phyloP scores from a whole-genome alignment of 92 coral and sea anemone genomes.

The Micromussa lordhowensis region DNA sequence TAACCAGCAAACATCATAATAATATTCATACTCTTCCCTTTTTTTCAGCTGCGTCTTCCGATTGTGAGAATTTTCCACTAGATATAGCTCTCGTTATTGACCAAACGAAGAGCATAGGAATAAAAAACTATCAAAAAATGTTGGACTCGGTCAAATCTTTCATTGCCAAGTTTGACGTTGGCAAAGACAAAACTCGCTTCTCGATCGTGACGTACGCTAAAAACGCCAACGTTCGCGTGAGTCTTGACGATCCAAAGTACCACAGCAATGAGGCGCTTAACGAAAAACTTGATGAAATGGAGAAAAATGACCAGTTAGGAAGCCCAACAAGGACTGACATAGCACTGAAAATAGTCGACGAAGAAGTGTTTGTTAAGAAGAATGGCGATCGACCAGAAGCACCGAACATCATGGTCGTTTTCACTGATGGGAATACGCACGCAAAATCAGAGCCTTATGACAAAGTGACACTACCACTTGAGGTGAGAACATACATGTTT shows the following conservation, averaged over 20 bases:
- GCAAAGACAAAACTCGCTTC: conserved; percentile 13
- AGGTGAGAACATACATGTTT: background rate
- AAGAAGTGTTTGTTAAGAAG: conserved; percentile 1
- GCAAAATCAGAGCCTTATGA: background rate
- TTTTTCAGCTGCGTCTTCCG: background rate
- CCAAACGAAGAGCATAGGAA: conserved; percentile 31
- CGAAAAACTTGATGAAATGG: background rate
- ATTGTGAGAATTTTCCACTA: conserved; percentile 18
- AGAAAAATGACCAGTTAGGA: conserved; percentile 12
- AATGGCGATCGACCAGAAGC: conserved; percentile 32
- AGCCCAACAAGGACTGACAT: conserved; percentile 15
- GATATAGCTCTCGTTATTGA: conserved; percentile 33
- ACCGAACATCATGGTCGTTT: conserved; percentile 24
- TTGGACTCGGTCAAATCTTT: conserved; percentile 4
- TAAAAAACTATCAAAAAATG: background rate
- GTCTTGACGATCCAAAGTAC: conserved; percentile 10
- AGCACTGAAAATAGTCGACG: conserved; percentile 1
- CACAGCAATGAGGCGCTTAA: background rate
- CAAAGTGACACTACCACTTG: background rate
- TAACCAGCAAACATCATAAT: background rate
- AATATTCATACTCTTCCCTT: no score
- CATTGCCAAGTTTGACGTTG: conserved; percentile 1
- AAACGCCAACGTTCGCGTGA: background rate
- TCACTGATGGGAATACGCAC: conserved; percentile 22
- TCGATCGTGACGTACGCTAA: conserved; percentile 23